Conservation (phyloP, 2,797 vertebrate species). For the Mormyrops attenuatus region DNA sequence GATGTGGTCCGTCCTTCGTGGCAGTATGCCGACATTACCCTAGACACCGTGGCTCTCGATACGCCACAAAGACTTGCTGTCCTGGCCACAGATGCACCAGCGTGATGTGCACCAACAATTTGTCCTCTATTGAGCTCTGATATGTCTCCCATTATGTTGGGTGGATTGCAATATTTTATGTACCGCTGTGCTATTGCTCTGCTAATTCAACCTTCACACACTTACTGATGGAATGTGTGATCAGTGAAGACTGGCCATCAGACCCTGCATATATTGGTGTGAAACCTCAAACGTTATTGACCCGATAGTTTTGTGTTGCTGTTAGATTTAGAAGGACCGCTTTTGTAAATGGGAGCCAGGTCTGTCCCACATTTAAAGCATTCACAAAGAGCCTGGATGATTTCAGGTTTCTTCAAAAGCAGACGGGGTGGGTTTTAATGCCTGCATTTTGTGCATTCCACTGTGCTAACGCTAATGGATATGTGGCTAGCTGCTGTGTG, state of each 20-base stretch:
- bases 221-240: not conserved
- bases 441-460: not conserved
- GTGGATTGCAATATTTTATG: not conserved
- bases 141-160: not conserved
- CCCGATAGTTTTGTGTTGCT: not conserved
- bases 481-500: not conserved
- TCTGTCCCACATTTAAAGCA: not conserved
- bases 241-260: not conserved
- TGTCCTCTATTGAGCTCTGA: not conserved
- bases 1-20: too few species aligned
- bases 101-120: not conserved
- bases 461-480: not conserved
- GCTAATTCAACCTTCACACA: too few species aligned
- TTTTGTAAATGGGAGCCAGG: not conserved
- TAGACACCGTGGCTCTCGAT: too few species aligned
- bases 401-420: not conserved
- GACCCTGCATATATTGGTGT: not conserved
- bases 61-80: too few species aligned
- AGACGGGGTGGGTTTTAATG: not conserved
- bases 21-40: too few species aligned
- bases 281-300: not conserved
- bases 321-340: not conserved
- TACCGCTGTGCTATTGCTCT: not conserved
- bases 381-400: not conserved
- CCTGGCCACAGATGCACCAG: not conserved